Percentiles rank a stretch among this genome's conserved stretches.
These are phyloP conservation scores for Plagodis dolabraria DNA, from an alignment of 2,888 invertebrate species.

Conservation along the genomic window DNA sequence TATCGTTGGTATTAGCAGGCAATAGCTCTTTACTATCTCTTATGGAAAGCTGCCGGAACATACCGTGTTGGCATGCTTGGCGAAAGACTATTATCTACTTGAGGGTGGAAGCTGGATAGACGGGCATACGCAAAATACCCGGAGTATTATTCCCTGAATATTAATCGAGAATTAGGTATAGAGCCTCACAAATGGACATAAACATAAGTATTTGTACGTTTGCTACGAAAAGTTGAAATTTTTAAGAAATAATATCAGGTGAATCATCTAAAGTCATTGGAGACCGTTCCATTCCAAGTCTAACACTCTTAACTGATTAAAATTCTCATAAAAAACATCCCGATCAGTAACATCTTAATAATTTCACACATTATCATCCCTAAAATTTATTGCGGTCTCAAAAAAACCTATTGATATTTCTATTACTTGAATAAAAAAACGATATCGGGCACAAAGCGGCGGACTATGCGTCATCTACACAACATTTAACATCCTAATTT, in stretches of 20 bases:
- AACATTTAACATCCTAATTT: conserved; percentile 82
- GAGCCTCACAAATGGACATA: no score
- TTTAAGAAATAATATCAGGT: not conserved
- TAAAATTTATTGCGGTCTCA: conserved; percentile 54
- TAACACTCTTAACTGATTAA: conserved; percentile 27
- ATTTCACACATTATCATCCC: conserved; percentile 61
- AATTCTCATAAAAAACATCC: conserved; percentile 32
- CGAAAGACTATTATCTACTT: no score
- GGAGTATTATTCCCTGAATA: no score
- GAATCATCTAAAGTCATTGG: conserved; percentile 9
- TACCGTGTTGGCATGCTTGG: no score
- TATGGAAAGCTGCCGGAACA: no score
- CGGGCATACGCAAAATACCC: no score
- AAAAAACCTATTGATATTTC: conserved; percentile 73
- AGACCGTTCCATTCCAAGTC: conserved; percentile 13
- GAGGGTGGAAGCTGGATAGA: no score
- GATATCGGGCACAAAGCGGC: conserved; percentile 59
- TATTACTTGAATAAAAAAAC: conserved; percentile 59
- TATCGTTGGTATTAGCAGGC: no score
- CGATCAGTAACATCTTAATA: conserved; percentile 39
- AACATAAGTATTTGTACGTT: no score
- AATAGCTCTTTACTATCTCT: no score
- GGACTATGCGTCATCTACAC: conserved; percentile 78
- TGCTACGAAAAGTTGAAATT: no score
- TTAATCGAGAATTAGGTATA: no score